Evolutionary conservation across 2,888 invertebrate genomes (phyloP), one percentile per base, ranked within the genome.

Genomic region (Ormyrus labotus): DNA sequence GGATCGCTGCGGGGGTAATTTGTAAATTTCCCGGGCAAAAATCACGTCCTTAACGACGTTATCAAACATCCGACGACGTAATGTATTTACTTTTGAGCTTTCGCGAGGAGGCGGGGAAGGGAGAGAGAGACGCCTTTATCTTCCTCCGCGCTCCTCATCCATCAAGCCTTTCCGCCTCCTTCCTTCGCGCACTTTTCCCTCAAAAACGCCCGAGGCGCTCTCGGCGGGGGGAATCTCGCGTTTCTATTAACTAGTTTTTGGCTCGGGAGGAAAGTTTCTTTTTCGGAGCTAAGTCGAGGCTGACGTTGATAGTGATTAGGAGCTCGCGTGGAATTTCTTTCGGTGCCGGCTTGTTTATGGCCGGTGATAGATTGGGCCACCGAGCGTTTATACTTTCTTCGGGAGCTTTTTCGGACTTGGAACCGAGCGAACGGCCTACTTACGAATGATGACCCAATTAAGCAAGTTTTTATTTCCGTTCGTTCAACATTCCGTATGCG

Each of bases 21-120:
- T 73, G 72, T 50, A 57, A 69, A 68, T 50, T 68, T 5, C 51
- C 61, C 19, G 13, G 11, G n/a, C 51, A 51, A 74, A 75, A 80
- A 80, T 74, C 79, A 74, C 71, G 34, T 60, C n/a, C 69, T 64
- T 78, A 78, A 81, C 78, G 81, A 81, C 78, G 81, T 78, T 81
- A 81, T 81, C 74, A 78, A 78, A 74, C 78, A 81, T 77, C 76
- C 61, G 69, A 47, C 53, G 75, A 76, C 80, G 80, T 73, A 73
- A 81, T 64, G 81, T 81, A 81, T 81, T 78, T 81, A 77, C 81
- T 81, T 81, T 81, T 81, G 78, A 81, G 81, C 71, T 57, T n/a
- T 63, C 60, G 63, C 61, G 57, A 60, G 73, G 47, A 34, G 34
- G 34, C 34, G 34, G 34, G 8, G 51, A 63, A 58, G 73, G 19